These are phyloP conservation scores for Tupaia tana DNA, from an alignment of 2,113 vertebrate species.

Conservation along the genomic window DNA sequence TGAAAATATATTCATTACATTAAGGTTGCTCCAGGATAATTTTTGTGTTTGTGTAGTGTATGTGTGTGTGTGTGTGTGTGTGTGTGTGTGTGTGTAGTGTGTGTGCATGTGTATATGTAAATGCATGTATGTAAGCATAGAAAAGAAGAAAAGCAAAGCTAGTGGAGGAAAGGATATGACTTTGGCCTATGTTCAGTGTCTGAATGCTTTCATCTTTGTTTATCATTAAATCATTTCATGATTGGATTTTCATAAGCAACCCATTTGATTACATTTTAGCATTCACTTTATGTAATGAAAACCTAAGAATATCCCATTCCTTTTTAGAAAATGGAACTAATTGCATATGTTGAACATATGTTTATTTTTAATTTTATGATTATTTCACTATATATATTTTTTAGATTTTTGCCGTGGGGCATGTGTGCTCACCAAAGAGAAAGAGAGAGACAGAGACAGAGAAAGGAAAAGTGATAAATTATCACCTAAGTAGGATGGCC, in stretches of 20 bases:
- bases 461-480: no score
- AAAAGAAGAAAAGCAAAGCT: neutral
- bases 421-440: no score
- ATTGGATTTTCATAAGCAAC: constrained; percentile 27
- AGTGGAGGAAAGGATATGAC: neutral
- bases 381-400: no score
- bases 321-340: constrained; percentile 55
- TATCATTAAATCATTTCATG: constrained; percentile 31
- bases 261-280: constrained; percentile 58
- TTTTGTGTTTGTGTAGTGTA: neutral
- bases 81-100: no score
- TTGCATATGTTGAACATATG: constrained; percentile 59
- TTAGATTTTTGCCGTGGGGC: no score
- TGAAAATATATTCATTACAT: neutral
- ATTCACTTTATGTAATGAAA: constrained; percentile 44
- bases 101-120: no score
- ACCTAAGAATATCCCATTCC: constrained; percentile 18
- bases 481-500: no score
- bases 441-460: no score
- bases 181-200: neutral
- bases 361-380: neutral
- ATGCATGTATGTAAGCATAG: neutral
- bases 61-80: no score
- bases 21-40: neutral
- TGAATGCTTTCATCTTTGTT: constrained; percentile 21